Percentiles rank a stretch among this genome's conserved stretches.
Evolutionary conservation across 2,113 vertebrate species (phyloP).

Genomic region (Varanus salvator): DNA sequence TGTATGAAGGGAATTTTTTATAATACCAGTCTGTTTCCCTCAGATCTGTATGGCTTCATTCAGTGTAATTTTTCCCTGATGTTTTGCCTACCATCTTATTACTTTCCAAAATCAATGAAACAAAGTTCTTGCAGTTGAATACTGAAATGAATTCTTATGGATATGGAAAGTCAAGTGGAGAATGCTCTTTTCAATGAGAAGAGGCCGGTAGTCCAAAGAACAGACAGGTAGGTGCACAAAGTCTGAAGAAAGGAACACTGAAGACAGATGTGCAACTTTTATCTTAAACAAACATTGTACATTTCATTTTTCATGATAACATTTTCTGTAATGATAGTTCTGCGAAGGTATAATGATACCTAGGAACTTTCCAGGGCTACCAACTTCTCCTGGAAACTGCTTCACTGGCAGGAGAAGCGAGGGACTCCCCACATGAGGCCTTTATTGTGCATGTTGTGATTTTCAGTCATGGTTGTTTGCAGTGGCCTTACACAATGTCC

Average conservation of each 20-base stretch:
- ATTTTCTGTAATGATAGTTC: slow-evolving; percentile 49
- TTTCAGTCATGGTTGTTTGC: too few species aligned
- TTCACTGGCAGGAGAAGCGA: not conserved
- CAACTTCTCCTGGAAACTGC: not conserved
- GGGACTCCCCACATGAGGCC: too few species aligned
- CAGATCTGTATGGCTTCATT: slow-evolving; percentile 85
- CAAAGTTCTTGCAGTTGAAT: slow-evolving; percentile 79
- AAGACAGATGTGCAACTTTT: slow-evolving; percentile 75
- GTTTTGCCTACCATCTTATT: slow-evolving; percentile 88
- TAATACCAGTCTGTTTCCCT: slow-evolving; percentile 82
- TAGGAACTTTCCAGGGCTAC: not conserved
- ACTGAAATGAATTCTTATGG: slow-evolving; percentile 85
- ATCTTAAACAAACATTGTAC: slow-evolving; percentile 63
- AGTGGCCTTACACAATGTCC: too few species aligned
- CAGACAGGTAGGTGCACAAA: slow-evolving; percentile 80
- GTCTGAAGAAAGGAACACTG: slow-evolving; percentile 72
- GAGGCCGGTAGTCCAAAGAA: slow-evolving; percentile 77
- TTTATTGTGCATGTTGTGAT: too few species aligned
- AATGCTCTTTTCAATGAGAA: slow-evolving; percentile 82
- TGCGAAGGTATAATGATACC: too few species aligned
- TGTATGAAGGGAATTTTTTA: slow-evolving; percentile 84
- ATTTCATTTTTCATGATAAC: slow-evolving; percentile 64
- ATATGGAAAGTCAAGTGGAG: slow-evolving; percentile 85
- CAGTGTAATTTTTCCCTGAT: slow-evolving; percentile 87
- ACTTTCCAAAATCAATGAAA: slow-evolving; percentile 86